phyloP scores from a whole-genome alignment of 2,113 vertebrate species.

The Carlito syrichta region DNA sequence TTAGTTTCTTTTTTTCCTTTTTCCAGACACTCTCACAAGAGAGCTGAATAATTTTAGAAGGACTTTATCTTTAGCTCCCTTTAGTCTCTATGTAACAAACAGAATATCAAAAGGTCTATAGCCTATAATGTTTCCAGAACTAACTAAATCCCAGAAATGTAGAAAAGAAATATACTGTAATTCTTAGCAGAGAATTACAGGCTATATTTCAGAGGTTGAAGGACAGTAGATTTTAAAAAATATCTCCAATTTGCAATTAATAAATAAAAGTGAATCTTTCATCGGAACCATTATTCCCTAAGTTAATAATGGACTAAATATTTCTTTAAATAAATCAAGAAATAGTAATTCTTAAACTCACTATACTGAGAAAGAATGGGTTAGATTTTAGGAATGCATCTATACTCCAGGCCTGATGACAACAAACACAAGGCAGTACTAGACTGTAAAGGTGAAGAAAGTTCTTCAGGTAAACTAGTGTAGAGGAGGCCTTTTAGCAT shows the following conservation, averaged over 20 bases:
- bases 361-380: background rate
- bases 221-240: background rate
- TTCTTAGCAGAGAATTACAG: background rate
- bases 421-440: background rate
- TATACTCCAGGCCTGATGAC: background rate
- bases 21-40: background rate
- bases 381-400: background rate
- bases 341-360: background rate
- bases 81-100: background rate
- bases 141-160: background rate
- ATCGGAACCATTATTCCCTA: background rate
- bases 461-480: background rate
- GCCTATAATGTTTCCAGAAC: background rate
- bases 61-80: slow-evolving; percentile 6
- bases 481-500: background rate
- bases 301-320: slow-evolving; percentile 3
- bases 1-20: background rate
- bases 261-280: background rate
- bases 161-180: background rate
- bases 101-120: background rate
- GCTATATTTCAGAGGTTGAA: background rate
- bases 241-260: background rate
- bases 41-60: slow-evolving; percentile 17
- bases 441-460: background rate
- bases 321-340: slow-evolving; percentile 18